phyloP scores from a whole-genome alignment of 1,140 invertebrate species.

The Orussus abietinus region DNA sequence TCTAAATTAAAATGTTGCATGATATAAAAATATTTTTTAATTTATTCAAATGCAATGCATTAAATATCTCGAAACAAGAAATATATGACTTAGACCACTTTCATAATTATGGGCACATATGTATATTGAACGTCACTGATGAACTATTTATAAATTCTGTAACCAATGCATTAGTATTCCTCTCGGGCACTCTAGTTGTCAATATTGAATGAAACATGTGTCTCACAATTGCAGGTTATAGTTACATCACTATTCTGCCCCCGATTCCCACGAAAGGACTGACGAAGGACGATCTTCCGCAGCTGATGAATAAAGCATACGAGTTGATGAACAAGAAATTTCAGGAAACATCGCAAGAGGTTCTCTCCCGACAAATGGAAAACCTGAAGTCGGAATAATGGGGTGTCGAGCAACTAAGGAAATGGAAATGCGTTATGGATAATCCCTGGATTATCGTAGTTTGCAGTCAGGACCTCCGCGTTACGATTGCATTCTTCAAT shows the following conservation, averaged over 20 bases:
- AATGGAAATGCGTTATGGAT: not conserved
- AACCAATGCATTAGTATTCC: too few relatives aligned
- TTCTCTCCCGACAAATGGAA: constrained; percentile 29
- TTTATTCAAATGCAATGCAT: too few relatives aligned
- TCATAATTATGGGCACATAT: too few relatives aligned
- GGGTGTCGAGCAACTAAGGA: not conserved
- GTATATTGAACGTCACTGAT: not conserved
- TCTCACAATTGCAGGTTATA: constrained; percentile 55
- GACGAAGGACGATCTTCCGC: constrained; percentile 60
- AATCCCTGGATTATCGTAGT: constrained; percentile 6
- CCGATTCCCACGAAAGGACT: constrained; percentile 63
- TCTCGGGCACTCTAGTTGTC: too few relatives aligned
- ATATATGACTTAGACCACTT: too few relatives aligned
- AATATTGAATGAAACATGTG: not conserved
- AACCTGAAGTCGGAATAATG: constrained; percentile 16
- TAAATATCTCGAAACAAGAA: too few relatives aligned
- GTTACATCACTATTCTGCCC: constrained; percentile 68
- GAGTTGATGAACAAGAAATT: constrained; percentile 63
- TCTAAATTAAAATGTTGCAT: too few relatives aligned
- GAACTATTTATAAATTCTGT: constrained; percentile 6
- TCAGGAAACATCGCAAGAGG: constrained; percentile 56
- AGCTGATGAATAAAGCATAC: constrained; percentile 65
- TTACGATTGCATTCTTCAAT: not conserved
- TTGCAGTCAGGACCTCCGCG: not conserved
- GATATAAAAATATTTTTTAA: too few relatives aligned